Evolutionary conservation across 1,140 invertebrate genomes (phyloP).

Genomic region (Radopholus similis): DNA sequence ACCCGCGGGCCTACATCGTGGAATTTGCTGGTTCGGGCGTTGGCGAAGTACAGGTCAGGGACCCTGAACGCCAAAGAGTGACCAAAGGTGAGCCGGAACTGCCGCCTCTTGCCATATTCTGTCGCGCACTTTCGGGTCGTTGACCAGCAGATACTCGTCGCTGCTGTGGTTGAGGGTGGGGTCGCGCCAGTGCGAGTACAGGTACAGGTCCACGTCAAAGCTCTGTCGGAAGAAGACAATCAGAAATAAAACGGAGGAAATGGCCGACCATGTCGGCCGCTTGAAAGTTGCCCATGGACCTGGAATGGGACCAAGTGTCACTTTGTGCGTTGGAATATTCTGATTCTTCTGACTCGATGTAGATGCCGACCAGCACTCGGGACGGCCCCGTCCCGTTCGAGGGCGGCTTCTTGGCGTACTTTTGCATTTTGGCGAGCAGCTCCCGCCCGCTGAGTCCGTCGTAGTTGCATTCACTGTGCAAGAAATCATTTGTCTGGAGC

Average conservation of each 20-base stretch:
- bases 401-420: slow-evolving; percentile 23
- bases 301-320: too few species aligned
- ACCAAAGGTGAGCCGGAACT: slow-evolving; percentile 28
- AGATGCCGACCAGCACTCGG: slow-evolving; percentile 48
- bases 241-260: background rate
- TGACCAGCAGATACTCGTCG: slow-evolving; percentile 53
- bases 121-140: slow-evolving; percentile 46
- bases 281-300: slow-evolving; percentile 44
- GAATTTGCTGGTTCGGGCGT: slow-evolving; percentile 49
- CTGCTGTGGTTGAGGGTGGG: slow-evolving; percentile 40
- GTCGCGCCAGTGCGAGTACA: slow-evolving; percentile 56
- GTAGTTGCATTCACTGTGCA: too few species aligned
- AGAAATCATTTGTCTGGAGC: too few species aligned
- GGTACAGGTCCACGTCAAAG: slow-evolving; percentile 57
- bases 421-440: slow-evolving; percentile 12
- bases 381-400: slow-evolving; percentile 26
- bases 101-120: slow-evolving; percentile 45
- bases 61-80: slow-evolving; percentile 63
- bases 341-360: too few species aligned
- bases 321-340: too few species aligned
- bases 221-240: slow-evolving; percentile 29
- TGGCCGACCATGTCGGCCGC: slow-evolving; percentile 7
- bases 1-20: too few species aligned
- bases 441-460: too few species aligned
- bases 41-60: slow-evolving; percentile 58